Evolutionary conservation across 2,797 vertebrate species (phyloP), one percentile per base, ranked within the genome.

Genomic region (Crenichthys baileyi): DNA sequence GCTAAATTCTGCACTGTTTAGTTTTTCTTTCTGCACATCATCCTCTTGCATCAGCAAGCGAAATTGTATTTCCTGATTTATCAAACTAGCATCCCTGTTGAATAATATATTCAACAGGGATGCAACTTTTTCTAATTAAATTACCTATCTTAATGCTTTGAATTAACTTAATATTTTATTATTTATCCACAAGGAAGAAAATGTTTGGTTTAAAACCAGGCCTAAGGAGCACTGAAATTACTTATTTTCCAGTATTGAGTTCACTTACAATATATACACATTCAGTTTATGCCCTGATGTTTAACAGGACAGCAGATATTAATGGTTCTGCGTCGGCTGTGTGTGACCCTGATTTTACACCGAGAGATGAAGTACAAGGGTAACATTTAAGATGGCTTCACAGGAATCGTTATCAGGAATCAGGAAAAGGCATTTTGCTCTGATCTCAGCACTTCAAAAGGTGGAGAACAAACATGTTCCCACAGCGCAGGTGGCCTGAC

Each of bases 391-490:
- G 83, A 88, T 60, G 75, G 79, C 70, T 82, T 81, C 83, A 72
- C 77, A 81, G 80, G 78, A 76, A 79, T 81, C 2, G 9, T 86
- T 85, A 88, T 85, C 82, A 12, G 86, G 79, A 76, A 84, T 70
- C 58, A 85, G 79, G 71, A 67, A 79, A 76, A 75, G 75, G 72
- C 77, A 87, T 82, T 75, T 84, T 41, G 76, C 84, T 88, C 76
- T 80, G 85, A 91, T 91, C 84, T 86, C 76, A 5, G 72, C 85
- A 79, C 90, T 88, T 91, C 89, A 90, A 67, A 86, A 88, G 74
- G 56, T 51, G 74, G 67, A 88, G 87, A 84, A 85, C 88, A 88
- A 81, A 87, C 76, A 41, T 36, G 65, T 83, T 91, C 83, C 73
- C 88, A 84, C 73, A 83, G 67, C 16, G 26, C 79, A 73, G 80